Conservation (phyloP, 92 coral and sea anemone genomes). For the Diadumene lineata region DNA sequence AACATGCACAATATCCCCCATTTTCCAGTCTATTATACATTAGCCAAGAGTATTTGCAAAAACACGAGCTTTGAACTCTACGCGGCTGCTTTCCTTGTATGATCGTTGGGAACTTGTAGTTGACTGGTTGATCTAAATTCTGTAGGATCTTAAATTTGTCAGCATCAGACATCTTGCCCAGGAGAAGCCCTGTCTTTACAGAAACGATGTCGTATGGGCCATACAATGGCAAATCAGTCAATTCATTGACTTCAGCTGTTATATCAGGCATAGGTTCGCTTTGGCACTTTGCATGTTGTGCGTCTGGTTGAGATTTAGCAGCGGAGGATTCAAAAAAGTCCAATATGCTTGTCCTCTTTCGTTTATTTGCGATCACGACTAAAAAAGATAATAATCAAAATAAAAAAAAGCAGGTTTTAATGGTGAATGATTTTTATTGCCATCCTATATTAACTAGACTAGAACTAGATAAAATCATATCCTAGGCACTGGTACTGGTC, state of each 20-base stretch:
- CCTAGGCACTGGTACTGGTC: slow-evolving; percentile 13
- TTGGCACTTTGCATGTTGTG: slow-evolving; percentile 11
- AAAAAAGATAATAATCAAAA: background rate
- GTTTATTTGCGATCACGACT: slow-evolving; percentile 12
- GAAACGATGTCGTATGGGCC: slow-evolving; percentile 19
- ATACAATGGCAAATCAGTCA: slow-evolving; percentile 5
- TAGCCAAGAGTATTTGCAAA: slow-evolving; percentile 25
- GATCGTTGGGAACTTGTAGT: slow-evolving; percentile 8
- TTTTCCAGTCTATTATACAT: slow-evolving; percentile 23
- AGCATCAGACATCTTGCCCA: slow-evolving; percentile 22
- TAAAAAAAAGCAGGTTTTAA: slow-evolving; percentile 4
- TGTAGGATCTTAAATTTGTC: slow-evolving; percentile 14
- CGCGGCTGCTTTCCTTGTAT: slow-evolving; percentile 24
- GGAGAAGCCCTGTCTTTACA: background rate
- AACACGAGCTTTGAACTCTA: slow-evolving; percentile 13
- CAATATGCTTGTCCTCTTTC: background rate
- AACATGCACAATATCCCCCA: slow-evolving; percentile 29
- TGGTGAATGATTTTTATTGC: slow-evolving; percentile 8
- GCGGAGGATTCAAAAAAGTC: slow-evolving; percentile 6
- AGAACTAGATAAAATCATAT: slow-evolving; percentile 1
- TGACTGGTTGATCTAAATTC: slow-evolving; percentile 16
- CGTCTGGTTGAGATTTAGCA: slow-evolving; percentile 2
- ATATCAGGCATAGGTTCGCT: slow-evolving; percentile 10
- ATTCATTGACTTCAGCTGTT: slow-evolving; percentile 14
- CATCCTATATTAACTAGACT: slow-evolving; percentile 6